These are phyloP conservation scores for Oscheius onirici DNA, from an alignment of 2,888 invertebrate species.

Conservation along the genomic window DNA sequence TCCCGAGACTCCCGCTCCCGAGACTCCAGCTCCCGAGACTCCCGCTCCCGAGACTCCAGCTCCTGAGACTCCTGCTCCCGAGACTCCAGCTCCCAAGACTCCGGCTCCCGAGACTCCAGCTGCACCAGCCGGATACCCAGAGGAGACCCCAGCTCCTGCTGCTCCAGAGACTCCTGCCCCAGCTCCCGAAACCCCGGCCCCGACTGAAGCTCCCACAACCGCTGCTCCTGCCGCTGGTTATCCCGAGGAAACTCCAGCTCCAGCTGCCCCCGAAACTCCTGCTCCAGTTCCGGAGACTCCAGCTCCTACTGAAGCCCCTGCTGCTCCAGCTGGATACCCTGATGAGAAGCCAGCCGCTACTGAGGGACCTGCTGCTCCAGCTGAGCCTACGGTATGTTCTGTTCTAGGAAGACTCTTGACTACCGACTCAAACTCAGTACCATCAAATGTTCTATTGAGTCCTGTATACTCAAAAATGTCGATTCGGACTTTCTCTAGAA, in stretches of 20 bases:
- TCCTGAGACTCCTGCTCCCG: constrained; percentile 5
- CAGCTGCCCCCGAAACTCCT: not conserved
- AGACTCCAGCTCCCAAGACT: constrained; percentile 4
- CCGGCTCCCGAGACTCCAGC: constrained; percentile 3
- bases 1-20: constrained; percentile 7
- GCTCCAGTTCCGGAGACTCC: too few relatives aligned
- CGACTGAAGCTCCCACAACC: not conserved
- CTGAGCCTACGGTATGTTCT: too few relatives aligned
- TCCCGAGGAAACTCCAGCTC: too few relatives aligned
- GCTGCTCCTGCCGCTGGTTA: not conserved
- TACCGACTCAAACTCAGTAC: too few relatives aligned
- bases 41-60: constrained; percentile 4
- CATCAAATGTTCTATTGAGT: too few relatives aligned
- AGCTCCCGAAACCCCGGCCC: too few relatives aligned
- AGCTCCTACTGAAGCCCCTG: not conserved
- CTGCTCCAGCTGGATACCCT: constrained; percentile 8
- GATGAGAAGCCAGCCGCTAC: not conserved
- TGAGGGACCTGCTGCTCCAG: constrained; percentile 9
- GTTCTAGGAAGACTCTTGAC: too few relatives aligned
- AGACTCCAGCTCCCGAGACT: constrained; percentile 6
- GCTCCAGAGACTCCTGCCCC: not conserved
- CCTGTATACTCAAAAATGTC: too few relatives aligned
- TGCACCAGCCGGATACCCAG: too few relatives aligned
- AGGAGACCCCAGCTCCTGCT: too few relatives aligned
- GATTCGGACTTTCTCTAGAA: too few relatives aligned